These are phyloP conservation scores for Drosophila paramelanica DNA, from an alignment of 2,888 invertebrate genomes.

Conservation along the genomic window DNA sequence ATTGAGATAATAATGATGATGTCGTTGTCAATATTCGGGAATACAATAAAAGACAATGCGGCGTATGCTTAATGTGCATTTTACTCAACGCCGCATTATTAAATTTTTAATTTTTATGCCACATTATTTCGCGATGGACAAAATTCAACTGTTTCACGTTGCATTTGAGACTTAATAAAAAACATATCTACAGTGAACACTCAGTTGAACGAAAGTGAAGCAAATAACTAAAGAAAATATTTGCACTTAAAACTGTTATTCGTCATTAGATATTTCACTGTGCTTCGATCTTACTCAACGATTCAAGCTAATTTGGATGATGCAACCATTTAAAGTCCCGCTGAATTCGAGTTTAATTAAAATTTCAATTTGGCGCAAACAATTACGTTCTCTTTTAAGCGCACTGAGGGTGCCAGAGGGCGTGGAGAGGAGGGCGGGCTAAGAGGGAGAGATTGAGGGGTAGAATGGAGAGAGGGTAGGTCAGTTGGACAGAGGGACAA, in stretches of 20 bases:
- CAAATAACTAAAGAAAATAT: too few species aligned
- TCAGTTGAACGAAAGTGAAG: not conserved
- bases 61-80: constrained; percentile 42
- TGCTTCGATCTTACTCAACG: not conserved
- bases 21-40: constrained; percentile 30
- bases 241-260: too few species aligned
- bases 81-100: constrained; percentile 37
- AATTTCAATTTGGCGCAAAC: constrained; percentile 63
- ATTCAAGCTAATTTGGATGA: constrained; percentile 16
- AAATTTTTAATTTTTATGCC: constrained; percentile 65
- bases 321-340: constrained; percentile 17
- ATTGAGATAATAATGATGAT: constrained; percentile 36
- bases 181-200: not conserved
- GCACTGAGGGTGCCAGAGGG: constrained; percentile 17
- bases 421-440: too few species aligned
- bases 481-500: constrained; percentile 44
- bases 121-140: constrained; percentile 13
- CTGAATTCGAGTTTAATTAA: constrained; percentile 63
- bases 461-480: not conserved
- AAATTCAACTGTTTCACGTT: too few species aligned
- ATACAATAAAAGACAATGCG: constrained; percentile 52
- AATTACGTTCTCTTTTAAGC: constrained; percentile 58
- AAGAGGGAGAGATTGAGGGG: not conserved
- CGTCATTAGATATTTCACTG: not conserved
- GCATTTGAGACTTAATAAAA: too few species aligned